phyloP scores from a whole-genome alignment of 2,113 vertebrate genomes.

The Apodemus speciosus region DNA sequence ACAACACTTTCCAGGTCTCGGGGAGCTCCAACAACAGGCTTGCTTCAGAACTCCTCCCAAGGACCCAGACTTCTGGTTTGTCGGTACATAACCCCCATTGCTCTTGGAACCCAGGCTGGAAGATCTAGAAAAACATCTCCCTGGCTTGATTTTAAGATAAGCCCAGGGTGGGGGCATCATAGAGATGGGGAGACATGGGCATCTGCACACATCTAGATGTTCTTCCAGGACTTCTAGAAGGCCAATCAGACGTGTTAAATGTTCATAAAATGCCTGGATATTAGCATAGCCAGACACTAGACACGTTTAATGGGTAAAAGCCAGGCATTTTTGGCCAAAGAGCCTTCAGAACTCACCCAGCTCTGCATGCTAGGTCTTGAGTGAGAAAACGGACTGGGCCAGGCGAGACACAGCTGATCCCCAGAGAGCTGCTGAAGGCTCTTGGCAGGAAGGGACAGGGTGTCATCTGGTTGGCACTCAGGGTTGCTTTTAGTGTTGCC shows the following conservation, averaged over 20 bases:
- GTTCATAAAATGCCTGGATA: constrained; percentile 47
- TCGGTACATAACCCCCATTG: background rate
- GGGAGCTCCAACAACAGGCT: background rate
- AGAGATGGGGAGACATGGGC: background rate
- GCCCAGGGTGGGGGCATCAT: too few relatives aligned
- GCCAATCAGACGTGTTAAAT: constrained; percentile 53
- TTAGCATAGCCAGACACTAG: constrained; percentile 63
- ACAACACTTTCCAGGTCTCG: background rate
- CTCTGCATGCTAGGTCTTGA: background rate
- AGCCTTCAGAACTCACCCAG: background rate
- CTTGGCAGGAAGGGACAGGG: background rate
- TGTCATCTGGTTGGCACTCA: too few relatives aligned
- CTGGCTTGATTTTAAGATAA: background rate
- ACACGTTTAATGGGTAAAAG: constrained; percentile 6
- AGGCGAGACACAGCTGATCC: rapidly evolving
- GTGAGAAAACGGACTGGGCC: background rate
- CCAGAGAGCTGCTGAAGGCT: background rate
- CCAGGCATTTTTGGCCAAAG: constrained; percentile 31
- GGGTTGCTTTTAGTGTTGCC: background rate
- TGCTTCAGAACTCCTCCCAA: background rate
- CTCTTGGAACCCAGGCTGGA: background rate
- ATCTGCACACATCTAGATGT: background rate
- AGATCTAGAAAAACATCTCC: background rate
- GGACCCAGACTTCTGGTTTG: background rate
- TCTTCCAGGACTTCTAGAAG: constrained; percentile 43